phyloP scores from a whole-genome alignment of 2,888 invertebrate genomes.

The Trileptium ribeirensis region DNA sequence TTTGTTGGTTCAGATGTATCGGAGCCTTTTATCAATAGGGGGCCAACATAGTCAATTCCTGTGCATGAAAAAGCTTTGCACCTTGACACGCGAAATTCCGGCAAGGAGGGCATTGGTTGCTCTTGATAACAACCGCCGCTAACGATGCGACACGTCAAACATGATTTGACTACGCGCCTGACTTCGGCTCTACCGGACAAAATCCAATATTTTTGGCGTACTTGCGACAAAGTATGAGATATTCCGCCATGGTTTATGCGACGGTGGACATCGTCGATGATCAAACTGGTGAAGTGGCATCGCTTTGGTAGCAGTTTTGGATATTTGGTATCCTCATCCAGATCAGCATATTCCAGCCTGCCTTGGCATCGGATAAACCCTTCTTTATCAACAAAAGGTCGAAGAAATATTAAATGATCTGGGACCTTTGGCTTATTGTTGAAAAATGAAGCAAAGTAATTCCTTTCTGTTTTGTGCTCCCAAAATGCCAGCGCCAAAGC shows the following conservation, averaged over 20 bases:
- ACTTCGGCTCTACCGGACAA: background rate
- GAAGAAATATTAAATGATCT: too few relatives aligned
- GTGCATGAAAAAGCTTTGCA: background rate
- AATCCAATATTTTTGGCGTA: background rate
- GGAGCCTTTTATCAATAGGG: background rate
- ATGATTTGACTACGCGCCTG: background rate
- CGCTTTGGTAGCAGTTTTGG: constrained; percentile 4
- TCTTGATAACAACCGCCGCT: background rate
- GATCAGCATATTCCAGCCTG: too few relatives aligned
- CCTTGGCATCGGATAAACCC: background rate
- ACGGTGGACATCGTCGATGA: too few relatives aligned
- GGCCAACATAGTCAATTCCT: constrained; percentile 13
- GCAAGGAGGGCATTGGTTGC: background rate
- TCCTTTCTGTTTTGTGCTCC: too few relatives aligned
- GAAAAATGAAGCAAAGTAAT: too few relatives aligned
- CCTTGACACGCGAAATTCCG: background rate
- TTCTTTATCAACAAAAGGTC: background rate
- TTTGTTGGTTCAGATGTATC: background rate
- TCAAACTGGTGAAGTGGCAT: background rate
- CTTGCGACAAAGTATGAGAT: background rate
- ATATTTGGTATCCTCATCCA: background rate
- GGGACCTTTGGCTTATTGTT: too few relatives aligned
- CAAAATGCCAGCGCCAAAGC: too few relatives aligned
- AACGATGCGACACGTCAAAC: background rate
- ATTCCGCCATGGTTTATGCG: background rate